A percentile compares a stretch with the other conserved stretches of the same genome.
These are phyloP conservation scores for Orientallactaga bullata DNA, from an alignment of 2,113 vertebrate genomes.

Conservation along the genomic window DNA sequence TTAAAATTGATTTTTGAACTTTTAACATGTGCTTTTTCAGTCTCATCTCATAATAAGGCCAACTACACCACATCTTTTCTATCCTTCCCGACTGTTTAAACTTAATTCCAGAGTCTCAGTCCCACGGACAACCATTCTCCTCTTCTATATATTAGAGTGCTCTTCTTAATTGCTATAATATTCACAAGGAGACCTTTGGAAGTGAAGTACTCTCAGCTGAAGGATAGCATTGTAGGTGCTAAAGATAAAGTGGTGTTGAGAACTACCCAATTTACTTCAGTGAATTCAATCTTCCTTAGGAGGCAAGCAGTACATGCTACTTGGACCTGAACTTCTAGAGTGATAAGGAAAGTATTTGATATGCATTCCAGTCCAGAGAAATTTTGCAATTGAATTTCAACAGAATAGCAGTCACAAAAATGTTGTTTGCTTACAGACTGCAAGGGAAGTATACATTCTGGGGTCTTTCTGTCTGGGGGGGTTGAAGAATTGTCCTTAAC, in stretches of 20 bases:
- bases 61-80: constrained; percentile 51
- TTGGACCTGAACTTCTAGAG: constrained; percentile 63
- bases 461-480: background rate
- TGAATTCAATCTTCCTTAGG: constrained; percentile 70
- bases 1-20: constrained; percentile 62
- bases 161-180: constrained; percentile 71
- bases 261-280: constrained; percentile 69
- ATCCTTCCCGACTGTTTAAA: constrained; percentile 51
- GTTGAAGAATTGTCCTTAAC: constrained; percentile 49
- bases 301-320: background rate
- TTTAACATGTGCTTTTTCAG: constrained; percentile 55
- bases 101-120: constrained; percentile 64
- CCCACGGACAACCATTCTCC: background rate
- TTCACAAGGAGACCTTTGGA: constrained; percentile 69
- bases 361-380: constrained; percentile 57
- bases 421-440: constrained; percentile 40
- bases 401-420: constrained; percentile 44
- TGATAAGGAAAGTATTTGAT: constrained; percentile 59
- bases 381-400: constrained; percentile 54
- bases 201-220: constrained; percentile 65
- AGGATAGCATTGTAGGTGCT: constrained; percentile 42
- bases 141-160: constrained; percentile 60
- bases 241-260: constrained; percentile 73
- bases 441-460: background rate
- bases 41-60: constrained; percentile 47